phyloP scores from a whole-genome alignment of 1,140 invertebrate species.

The Chelonus insularis region DNA sequence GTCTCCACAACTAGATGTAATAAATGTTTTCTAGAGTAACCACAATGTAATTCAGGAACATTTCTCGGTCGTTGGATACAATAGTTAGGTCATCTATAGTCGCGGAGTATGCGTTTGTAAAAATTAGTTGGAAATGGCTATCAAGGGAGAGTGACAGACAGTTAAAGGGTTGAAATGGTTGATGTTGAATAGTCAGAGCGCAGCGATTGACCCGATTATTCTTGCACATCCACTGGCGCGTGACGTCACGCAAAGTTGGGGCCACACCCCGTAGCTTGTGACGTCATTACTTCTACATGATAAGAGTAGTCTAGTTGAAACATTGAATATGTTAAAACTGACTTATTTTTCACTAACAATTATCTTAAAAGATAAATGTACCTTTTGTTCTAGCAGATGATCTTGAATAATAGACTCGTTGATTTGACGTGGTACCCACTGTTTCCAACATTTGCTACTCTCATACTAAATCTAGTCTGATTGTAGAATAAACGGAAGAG shows the following conservation, averaged over 20 bases:
- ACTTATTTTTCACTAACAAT: no score
- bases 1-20: neutral
- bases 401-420: no score
- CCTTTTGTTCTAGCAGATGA: no score
- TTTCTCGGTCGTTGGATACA: neutral
- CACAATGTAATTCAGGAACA: neutral
- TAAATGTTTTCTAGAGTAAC: neutral
- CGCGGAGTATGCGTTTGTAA: neutral
- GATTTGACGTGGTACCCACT: no score
- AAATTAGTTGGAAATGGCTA: neutral
- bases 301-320: neutral
- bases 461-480: no score
- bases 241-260: conserved; percentile 35
- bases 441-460: no score
- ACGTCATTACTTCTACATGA: neutral
- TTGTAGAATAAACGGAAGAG: no score
- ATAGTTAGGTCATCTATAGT: neutral
- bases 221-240: conserved; percentile 18
- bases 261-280: conserved; percentile 24
- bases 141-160: conserved; percentile 6
- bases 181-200: conserved; percentile 18
- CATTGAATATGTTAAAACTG: neutral
- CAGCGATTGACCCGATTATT: conserved; percentile 39
- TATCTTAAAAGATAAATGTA: no score
- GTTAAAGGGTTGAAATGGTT: neutral